A percentile compares a stretch with the other conserved stretches of the same genome.
Conservation (phyloP, 1,140 invertebrate genomes). For the Platorchestia sp. region DNA sequence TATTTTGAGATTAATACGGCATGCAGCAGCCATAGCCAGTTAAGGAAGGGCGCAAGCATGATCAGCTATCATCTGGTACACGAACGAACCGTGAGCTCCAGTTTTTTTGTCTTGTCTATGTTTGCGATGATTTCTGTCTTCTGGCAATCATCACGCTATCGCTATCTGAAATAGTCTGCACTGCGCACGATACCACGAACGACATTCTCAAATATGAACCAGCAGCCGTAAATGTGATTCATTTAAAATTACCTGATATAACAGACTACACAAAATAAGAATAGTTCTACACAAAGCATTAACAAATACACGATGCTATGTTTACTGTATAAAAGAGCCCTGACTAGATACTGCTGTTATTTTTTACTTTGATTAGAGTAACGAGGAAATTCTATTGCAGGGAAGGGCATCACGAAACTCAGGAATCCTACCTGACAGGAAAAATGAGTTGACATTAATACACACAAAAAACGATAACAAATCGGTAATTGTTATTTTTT, state of each 20-base stretch:
- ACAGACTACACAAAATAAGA: neutral
- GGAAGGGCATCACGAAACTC: neutral
- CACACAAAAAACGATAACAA: neutral
- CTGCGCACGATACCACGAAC: neutral
- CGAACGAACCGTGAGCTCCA: neutral
- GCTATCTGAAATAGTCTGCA: neutral
- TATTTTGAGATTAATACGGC: neutral
- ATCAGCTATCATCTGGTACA: neutral
- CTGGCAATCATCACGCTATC: neutral
- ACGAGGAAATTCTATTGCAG: neutral
- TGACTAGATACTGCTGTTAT: no score
- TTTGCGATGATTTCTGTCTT: neutral
- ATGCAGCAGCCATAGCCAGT: neutral
- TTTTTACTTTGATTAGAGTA: neutral
- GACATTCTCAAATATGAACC: neutral
- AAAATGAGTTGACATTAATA: neutral
- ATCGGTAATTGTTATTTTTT: neutral
- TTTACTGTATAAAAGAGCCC: neutral
- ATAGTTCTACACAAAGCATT: neutral
- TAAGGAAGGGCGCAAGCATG: neutral
- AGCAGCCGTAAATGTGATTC: neutral
- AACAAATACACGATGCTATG: neutral
- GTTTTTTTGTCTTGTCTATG: neutral
- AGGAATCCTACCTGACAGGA: neutral
- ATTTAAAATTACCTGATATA: neutral